Base-by-base conservation (phyloP, 2,888 invertebrate species). In the Doris montereyensis region DNA sequence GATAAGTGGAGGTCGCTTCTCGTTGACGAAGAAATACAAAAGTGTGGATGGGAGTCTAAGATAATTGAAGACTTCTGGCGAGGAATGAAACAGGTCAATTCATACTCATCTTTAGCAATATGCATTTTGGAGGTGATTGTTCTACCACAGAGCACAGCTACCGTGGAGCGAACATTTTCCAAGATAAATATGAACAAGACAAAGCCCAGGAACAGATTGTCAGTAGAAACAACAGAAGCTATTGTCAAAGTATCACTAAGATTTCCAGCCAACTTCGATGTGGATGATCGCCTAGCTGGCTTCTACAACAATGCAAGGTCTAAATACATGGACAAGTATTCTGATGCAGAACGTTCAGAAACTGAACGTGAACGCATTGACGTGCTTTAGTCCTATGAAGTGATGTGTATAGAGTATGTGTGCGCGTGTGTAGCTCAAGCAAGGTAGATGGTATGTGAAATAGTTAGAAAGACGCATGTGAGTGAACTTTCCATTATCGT, bases 151-250 rank as follows among this genome's bases (percentile, higher is more conserved):
- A 67, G 67, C 30, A 67, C 67, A 26, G 30, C 67, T 8, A 26
- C 24, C 10, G 67, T 67, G 24, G 67, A 67, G 28, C n/a, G 67
- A 67, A 67, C 67, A 67, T 67, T 67, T 17, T 67, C 67, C 2
- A 67, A 67, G 28, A 67, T 21, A 13, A 67, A 67, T 41, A 5
- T 41, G 28, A 21, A 67, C 67, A 28, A 67, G 30, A 67, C 67
- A 13, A 67, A 67, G 26, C 67, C 28, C 8, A n/a, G 67, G 26
- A 67, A 67, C 28, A 60, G 24, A n/a, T 17, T 60, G 26, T 13
- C 52, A 13, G 72, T 41, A 5, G n/a, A 26, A 72, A 41, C 52
- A 52, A 35, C 52, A 13, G 72, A 72, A 67, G 67, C 67, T 3
- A 67, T 67, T 4, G 17, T 67, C 2, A 67, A 67, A 67, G 67